phyloP scores from a whole-genome alignment of 1,140 invertebrate genomes.

The Drosophila truncata region DNA sequence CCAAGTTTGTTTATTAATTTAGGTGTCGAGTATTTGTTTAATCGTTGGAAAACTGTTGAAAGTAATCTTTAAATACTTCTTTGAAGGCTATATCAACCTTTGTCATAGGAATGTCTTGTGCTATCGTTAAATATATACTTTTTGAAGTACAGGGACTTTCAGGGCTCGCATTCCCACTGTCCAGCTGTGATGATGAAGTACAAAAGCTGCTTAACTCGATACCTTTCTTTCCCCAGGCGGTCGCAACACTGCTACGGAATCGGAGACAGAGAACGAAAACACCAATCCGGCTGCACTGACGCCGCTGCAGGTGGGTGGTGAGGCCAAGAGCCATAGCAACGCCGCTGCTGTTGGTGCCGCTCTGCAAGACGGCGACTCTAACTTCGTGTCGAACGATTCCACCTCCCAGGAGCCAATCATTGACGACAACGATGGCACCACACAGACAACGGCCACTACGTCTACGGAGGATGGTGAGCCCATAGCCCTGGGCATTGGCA shows the following conservation, averaged over 20 bases:
- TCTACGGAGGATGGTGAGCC: slow-evolving; percentile 79
- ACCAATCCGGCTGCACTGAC: slow-evolving; percentile 77
- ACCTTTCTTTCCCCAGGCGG: slow-evolving; percentile 85
- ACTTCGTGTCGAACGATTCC: slow-evolving; percentile 83
- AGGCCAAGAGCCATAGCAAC: slow-evolving; percentile 82
- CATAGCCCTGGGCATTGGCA: slow-evolving; percentile 39
- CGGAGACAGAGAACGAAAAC: slow-evolving; percentile 85
- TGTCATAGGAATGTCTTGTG: too few relatives aligned
- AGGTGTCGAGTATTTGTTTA: not conserved
- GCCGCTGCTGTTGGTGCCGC: slow-evolving; percentile 53
- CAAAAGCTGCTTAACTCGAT: not conserved
- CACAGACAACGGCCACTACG: slow-evolving; percentile 83
- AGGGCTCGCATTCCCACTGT: not conserved
- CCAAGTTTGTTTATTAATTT: not conserved
- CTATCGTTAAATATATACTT: not conserved
- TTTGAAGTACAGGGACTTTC: not conserved
- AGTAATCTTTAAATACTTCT: too few relatives aligned
- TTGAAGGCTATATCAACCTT: not conserved
- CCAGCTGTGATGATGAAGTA: not conserved
- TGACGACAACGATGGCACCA: slow-evolving; percentile 77
- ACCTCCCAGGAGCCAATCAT: slow-evolving; percentile 82
- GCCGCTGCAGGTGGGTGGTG: slow-evolving; percentile 41
- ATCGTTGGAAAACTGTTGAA: not conserved
- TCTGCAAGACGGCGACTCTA: slow-evolving; percentile 78
- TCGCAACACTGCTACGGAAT: slow-evolving; percentile 86